Conservation (phyloP, 2,888 invertebrate genomes). For the Drosophila prolongata region DNA sequence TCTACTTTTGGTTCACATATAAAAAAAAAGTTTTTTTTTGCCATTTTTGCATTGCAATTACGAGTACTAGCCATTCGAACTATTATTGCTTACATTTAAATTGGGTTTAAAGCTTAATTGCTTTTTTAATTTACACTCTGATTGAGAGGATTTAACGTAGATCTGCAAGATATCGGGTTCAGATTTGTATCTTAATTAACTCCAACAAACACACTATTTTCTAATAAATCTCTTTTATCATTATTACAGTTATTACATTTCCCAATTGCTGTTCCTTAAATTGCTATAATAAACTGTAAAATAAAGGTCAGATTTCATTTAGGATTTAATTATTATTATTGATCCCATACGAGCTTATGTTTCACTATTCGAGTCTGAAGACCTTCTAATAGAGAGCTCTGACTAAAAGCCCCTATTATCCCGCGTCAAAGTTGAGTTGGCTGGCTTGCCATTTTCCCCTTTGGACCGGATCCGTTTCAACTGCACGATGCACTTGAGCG, state of each 20-base stretch:
- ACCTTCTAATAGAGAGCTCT: conserved; percentile 1
- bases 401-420: conserved; percentile 13
- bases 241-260: too few species aligned
- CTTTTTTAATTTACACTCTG: too few species aligned
- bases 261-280: too few species aligned
- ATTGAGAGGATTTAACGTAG: too few species aligned
- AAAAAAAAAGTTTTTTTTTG: too few species aligned
- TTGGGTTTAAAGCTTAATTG: neutral
- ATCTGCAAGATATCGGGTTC: too few species aligned
- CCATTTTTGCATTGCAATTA: too few species aligned
- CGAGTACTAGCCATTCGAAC: neutral
- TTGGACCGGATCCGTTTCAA: conserved; percentile 24
- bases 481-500: conserved; percentile 12
- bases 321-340: neutral
- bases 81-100: neutral
- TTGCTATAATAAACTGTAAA: neutral
- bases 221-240: too few species aligned
- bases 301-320: neutral
- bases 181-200: too few species aligned
- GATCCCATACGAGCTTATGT: neutral
- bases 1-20: too few species aligned
- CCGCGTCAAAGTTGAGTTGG: neutral
- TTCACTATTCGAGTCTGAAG: neutral
- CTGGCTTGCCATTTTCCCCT: neutral
- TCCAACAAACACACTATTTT: too few species aligned